A percentile compares a stretch with the other conserved stretches of the same genome.
Evolutionary conservation across 2,797 vertebrate genomes (phyloP).

Genomic region (Chaunax sp.): DNA sequence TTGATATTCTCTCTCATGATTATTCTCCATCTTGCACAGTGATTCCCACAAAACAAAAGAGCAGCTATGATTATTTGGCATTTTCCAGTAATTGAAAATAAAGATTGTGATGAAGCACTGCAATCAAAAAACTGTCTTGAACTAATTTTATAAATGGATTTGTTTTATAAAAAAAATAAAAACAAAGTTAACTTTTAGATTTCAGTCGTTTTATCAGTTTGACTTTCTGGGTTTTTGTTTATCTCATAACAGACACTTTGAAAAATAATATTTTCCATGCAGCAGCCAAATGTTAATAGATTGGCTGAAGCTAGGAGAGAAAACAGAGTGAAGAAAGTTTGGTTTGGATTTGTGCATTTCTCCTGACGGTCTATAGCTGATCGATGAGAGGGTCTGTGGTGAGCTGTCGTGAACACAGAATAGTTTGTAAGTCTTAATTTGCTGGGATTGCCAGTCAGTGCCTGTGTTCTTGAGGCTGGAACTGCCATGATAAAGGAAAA

Average conservation of each 20-base stretch:
- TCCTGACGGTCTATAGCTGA: constrained; percentile 49
- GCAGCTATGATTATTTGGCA: constrained; percentile 30
- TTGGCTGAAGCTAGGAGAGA: constrained; percentile 27
- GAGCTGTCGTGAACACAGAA: constrained; percentile 56
- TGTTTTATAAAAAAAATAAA: constrained; percentile 20
- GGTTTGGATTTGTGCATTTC: constrained; percentile 46
- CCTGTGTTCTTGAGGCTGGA: constrained; percentile 41
- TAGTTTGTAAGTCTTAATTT: constrained; percentile 73
- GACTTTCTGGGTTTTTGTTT: constrained; percentile 6
- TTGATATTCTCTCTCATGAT: constrained; percentile 53
- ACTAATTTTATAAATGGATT: constrained; percentile 12
- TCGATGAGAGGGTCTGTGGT: constrained; percentile 55
- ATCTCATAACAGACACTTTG: background rate
- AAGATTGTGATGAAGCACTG: constrained; percentile 26
- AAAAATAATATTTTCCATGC: constrained; percentile 29
- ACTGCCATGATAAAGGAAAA: constrained; percentile 55
- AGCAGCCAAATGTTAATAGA: constrained; percentile 36
- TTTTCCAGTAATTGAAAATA: constrained; percentile 42
- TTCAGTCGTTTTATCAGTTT: constrained; percentile 41
- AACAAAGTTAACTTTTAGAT: constrained; percentile 36
- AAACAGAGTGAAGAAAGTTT: constrained; percentile 32
- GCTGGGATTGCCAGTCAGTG: constrained; percentile 65
- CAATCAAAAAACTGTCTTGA: constrained; percentile 21
- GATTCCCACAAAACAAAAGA: constrained; percentile 36
- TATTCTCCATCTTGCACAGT: constrained; percentile 37